These are phyloP conservation scores for Platyura marginata DNA, from an alignment of 1,140 invertebrate species.

Conservation along the genomic window DNA sequence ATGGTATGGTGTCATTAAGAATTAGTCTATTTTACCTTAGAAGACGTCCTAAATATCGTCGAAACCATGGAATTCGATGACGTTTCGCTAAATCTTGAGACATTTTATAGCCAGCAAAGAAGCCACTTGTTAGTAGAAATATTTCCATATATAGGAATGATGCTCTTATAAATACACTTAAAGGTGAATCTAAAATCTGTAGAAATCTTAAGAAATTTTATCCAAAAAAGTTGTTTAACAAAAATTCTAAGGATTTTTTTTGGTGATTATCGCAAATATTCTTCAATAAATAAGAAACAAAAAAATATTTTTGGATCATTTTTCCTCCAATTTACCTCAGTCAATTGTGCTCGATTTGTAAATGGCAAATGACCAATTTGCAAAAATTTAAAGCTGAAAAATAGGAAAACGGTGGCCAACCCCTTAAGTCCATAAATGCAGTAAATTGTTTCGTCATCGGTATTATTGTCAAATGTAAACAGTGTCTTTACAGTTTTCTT, in stretches of 20 bases:
- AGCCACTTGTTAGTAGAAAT: slow-evolving; percentile 41
- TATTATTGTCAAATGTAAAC: slow-evolving; percentile 13
- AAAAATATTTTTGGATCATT: no score
- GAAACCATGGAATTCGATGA: slow-evolving; percentile 32
- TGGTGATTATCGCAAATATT: no score
- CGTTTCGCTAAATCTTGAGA: slow-evolving; percentile 28
- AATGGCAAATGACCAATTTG: slow-evolving; percentile 35
- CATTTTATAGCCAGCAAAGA: slow-evolving; percentile 38
- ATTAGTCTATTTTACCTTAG: slow-evolving; percentile 34
- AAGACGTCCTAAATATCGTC: slow-evolving; percentile 35
- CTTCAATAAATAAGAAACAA: no score
- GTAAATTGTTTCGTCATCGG: slow-evolving; percentile 22
- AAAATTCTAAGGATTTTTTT: no score
- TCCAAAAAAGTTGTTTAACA: no score
- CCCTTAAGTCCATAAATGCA: slow-evolving; percentile 38
- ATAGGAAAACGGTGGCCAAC: slow-evolving; percentile 33
- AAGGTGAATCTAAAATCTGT: slow-evolving; percentile 35
- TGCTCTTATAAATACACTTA: slow-evolving; percentile 34
- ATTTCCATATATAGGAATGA: slow-evolving; percentile 44
- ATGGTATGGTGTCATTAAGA: no score
- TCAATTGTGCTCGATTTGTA: slow-evolving; percentile 31
- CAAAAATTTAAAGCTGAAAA: slow-evolving; percentile 41
- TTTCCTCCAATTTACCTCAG: not conserved
- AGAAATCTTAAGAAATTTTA: no score
- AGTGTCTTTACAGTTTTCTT: slow-evolving; percentile 23